A percentile compares a stretch with the other conserved stretches of the same genome.
Evolutionary conservation across 2,888 invertebrate species (phyloP).

Genomic region (Drosophila barbarae): DNA sequence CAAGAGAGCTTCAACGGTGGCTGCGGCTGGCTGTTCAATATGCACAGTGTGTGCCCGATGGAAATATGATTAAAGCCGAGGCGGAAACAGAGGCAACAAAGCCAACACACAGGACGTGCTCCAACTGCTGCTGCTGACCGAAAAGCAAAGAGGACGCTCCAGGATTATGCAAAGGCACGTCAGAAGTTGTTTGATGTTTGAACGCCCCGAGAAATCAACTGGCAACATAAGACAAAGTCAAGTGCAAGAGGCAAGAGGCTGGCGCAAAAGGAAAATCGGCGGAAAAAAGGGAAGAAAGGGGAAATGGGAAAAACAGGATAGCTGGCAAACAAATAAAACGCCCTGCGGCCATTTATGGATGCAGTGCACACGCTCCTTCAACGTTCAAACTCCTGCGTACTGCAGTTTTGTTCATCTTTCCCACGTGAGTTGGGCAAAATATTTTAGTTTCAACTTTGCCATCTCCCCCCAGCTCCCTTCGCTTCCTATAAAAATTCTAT

Average conservation of each 20-base stretch:
- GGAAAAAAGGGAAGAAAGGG: no score
- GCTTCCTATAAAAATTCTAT: slow-evolving; percentile 30
- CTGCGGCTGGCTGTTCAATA: slow-evolving; percentile 51
- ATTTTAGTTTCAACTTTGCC: slow-evolving; percentile 38
- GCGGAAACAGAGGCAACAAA: slow-evolving; percentile 58
- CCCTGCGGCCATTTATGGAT: slow-evolving; percentile 45
- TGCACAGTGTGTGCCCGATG: slow-evolving; percentile 62
- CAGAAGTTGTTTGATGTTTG: slow-evolving; percentile 66
- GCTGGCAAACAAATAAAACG: slow-evolving; percentile 17
- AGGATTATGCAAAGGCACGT: slow-evolving; percentile 71
- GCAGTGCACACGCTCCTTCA: slow-evolving; percentile 13
- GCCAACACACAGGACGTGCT: slow-evolving; percentile 38
- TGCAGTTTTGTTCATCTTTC: slow-evolving; percentile 33
- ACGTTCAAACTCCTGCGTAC: slow-evolving; percentile 28
- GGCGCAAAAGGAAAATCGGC: background rate
- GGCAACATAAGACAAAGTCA: slow-evolving; percentile 47
- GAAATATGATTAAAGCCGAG: slow-evolving; percentile 72
- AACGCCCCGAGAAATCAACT: slow-evolving; percentile 58
- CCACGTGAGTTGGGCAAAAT: slow-evolving; percentile 35
- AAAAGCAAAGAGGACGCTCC: slow-evolving; percentile 24
- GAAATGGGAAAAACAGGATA: slow-evolving; percentile 1
- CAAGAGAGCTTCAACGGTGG: slow-evolving; percentile 4
- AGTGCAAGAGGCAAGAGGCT: slow-evolving; percentile 1
- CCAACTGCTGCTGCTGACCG: slow-evolving; percentile 33
- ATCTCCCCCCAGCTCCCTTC: background rate